Conservation (phyloP, 2,113 vertebrate species). For the Onychorhynchus coronatus region DNA sequence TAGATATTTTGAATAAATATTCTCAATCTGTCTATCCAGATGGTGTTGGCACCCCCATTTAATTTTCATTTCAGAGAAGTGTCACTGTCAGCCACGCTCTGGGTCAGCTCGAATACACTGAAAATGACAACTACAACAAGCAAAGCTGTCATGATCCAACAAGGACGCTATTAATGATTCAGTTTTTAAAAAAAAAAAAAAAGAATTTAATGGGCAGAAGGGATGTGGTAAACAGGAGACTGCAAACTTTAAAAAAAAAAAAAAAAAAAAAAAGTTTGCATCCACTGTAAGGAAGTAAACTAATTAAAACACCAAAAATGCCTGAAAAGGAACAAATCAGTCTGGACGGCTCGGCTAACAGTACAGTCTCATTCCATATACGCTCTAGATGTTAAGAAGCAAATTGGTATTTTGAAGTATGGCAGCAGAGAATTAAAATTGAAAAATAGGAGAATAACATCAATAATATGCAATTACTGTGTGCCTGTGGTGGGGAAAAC, state of each 20-base stretch:
- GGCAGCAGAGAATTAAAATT: slow-evolving; percentile 25
- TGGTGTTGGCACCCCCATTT: background rate
- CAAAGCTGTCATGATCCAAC: background rate
- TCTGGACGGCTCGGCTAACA: slow-evolving; percentile 2
- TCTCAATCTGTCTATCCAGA: background rate
- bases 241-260: background rate
- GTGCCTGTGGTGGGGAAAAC: background rate
- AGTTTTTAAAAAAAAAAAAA: background rate
- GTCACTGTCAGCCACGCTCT: background rate
- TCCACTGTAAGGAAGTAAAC: background rate
- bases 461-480: background rate
- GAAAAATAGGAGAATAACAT: slow-evolving; percentile 17
- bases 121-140: background rate
- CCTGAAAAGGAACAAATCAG: background rate
- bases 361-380: background rate
- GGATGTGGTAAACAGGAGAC: background rate
- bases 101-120: background rate
- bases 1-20: background rate
- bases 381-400: background rate
- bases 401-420: slow-evolving; percentile 30
- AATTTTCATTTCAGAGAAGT: background rate
- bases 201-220: background rate
- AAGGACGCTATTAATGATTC: background rate
- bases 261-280: background rate
- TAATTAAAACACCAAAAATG: slow-evolving; percentile 16